Conservation (phyloP, 2,113 vertebrate species). For the Morphnarchus princeps region DNA sequence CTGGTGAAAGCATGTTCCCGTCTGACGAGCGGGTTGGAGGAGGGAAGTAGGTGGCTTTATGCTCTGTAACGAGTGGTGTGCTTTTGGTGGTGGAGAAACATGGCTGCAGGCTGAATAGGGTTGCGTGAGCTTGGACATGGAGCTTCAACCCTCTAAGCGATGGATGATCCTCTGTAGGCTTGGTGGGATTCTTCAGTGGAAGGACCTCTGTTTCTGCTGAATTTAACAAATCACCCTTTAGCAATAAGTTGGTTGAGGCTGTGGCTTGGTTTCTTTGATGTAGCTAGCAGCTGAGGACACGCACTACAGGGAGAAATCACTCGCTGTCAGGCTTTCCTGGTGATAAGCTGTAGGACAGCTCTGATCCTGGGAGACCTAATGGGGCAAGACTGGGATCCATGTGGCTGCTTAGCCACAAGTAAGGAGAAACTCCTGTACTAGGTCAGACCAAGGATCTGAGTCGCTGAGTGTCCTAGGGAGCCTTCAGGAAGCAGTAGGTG, state of each 20-base stretch:
- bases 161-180: background rate
- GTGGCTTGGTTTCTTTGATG: background rate
- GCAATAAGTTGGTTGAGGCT: background rate
- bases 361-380: background rate
- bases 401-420: background rate
- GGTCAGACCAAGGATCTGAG: background rate
- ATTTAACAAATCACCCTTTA: background rate
- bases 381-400: background rate
- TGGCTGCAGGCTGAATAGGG: rapidly evolving
- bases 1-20: background rate
- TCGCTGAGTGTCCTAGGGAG: background rate
- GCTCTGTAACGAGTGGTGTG: background rate
- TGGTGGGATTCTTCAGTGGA: background rate
- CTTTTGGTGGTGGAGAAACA: background rate
- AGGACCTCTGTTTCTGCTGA: background rate
- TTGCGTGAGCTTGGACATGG: background rate
- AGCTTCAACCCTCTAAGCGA: background rate
- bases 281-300: background rate
- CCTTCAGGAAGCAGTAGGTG: background rate
- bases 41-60: background rate
- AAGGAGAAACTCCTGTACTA: background rate
- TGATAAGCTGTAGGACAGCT: background rate
- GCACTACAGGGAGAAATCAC: background rate
- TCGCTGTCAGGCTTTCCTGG: background rate
- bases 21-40: rapidly evolving